Conservation (phyloP, 1,140 invertebrate genomes). For the Euura lappo region DNA sequence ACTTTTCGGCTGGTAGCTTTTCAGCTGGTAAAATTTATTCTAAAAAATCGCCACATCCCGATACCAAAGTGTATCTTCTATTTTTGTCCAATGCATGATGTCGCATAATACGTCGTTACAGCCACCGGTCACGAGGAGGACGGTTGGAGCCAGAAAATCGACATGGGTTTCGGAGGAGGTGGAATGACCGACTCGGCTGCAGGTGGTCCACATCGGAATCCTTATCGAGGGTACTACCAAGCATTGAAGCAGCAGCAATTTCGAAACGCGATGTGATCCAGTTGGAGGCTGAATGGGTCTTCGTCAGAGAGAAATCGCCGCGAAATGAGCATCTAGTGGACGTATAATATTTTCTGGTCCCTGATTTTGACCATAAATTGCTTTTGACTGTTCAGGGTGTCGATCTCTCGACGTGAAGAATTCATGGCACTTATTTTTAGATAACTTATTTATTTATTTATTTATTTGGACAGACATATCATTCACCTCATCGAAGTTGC, state of each 20-base stretch:
- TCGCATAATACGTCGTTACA: constrained; percentile 26
- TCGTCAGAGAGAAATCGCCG: too few species aligned
- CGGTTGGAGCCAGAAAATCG: constrained; percentile 53
- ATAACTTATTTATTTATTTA: too few species aligned
- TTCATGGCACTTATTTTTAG: too few species aligned
- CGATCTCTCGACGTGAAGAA: too few species aligned
- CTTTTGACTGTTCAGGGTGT: too few species aligned
- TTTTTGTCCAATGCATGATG: neutral
- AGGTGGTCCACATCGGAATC: neutral
- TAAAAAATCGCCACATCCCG: too few species aligned
- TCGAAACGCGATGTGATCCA: neutral
- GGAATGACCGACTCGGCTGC: neutral
- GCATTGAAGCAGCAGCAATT: neutral
- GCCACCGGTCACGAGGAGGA: constrained; percentile 52
- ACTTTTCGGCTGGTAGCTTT: constrained; percentile 51
- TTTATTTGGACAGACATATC: too few species aligned
- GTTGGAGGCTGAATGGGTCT: too few species aligned
- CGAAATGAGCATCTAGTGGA: too few species aligned
- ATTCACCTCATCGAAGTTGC: too few species aligned
- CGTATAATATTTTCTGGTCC: too few species aligned
- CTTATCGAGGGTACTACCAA: neutral
- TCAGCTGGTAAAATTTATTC: neutral
- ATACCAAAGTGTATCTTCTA: neutral
- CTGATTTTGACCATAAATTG: too few species aligned
- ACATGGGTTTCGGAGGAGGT: constrained; percentile 23